A percentile compares a stretch with the other conserved stretches of the same genome.
phyloP scores from a whole-genome alignment of 1,140 invertebrate genomes.

The Trichonephila inaurata region DNA sequence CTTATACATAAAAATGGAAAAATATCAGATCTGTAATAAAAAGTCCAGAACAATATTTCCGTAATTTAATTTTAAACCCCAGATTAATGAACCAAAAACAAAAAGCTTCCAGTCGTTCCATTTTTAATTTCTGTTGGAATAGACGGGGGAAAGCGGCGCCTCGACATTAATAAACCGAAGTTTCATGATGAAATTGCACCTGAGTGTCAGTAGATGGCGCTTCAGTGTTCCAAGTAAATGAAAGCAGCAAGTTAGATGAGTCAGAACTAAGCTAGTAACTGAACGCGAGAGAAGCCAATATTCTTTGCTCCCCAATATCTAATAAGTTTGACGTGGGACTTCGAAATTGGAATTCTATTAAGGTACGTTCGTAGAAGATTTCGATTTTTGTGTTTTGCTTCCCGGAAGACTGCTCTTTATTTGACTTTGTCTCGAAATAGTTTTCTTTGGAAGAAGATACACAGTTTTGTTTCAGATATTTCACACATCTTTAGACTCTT shows the following conservation, averaged over 20 bases:
- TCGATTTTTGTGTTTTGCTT: constrained; percentile 47
- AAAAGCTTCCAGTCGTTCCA: too few relatives aligned
- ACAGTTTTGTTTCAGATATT: background rate
- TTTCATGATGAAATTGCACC: background rate
- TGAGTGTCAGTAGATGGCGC: constrained; percentile 32
- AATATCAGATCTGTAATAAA: too few relatives aligned
- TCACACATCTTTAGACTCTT: background rate
- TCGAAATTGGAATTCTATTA: constrained; percentile 59
- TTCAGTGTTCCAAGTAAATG: constrained; percentile 19
- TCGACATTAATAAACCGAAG: background rate
- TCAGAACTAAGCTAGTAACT: constrained; percentile 56
- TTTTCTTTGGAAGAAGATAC: constrained; percentile 20
- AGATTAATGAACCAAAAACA: too few relatives aligned
- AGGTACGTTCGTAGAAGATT: constrained; percentile 36
- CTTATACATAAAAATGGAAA: too few relatives aligned
- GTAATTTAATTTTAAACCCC: too few relatives aligned
- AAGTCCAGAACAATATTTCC: too few relatives aligned
- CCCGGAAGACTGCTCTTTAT: background rate
- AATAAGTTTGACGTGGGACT: constrained; percentile 52
- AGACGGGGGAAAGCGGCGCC: too few relatives aligned
- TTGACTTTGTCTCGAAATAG: constrained; percentile 12
- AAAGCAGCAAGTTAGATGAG: constrained; percentile 50
- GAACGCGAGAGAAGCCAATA: constrained; percentile 46
- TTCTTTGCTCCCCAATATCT: constrained; percentile 59
- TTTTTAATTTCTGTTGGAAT: too few relatives aligned